These are phyloP conservation scores for Drosophila athabasca DNA, from an alignment of 1,140 invertebrate genomes.

Conservation along the genomic window DNA sequence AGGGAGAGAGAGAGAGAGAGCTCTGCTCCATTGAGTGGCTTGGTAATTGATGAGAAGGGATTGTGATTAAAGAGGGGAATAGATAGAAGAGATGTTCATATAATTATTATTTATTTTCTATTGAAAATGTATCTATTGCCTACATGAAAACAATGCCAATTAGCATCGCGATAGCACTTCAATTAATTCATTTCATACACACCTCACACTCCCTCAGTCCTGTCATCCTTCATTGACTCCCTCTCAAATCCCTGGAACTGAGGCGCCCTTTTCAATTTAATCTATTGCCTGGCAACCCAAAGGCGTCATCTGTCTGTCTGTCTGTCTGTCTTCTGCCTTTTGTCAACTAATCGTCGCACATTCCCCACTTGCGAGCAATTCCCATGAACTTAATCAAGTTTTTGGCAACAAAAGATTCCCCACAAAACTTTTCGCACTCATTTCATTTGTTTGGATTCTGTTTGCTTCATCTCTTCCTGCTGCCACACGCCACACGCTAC, in stretches of 20 bases:
- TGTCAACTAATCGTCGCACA: conserved; percentile 26
- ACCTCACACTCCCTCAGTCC: no score
- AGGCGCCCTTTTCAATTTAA: conserved; percentile 8
- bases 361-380: conserved; percentile 9
- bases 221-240: no score
- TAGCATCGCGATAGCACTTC: no score
- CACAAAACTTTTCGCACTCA: conserved; percentile 28
- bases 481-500: conserved; percentile 46
- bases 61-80: no score
- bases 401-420: conserved; percentile 30
- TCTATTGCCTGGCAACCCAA: conserved; percentile 7
- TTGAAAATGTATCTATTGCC: no score
- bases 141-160: no score
- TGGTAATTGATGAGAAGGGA: no score
- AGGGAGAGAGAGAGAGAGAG: no score
- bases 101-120: no score
- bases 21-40: no score
- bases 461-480: conserved; percentile 9
- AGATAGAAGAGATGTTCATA: no score
- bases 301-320: not conserved
- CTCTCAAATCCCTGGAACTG: not conserved
- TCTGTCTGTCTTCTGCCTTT: not conserved
- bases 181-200: no score
- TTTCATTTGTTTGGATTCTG: conserved; percentile 21
- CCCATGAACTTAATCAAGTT: conserved; percentile 47